phyloP scores from a whole-genome alignment of 2,797 vertebrate genomes.

The Nyctibius grandis region DNA sequence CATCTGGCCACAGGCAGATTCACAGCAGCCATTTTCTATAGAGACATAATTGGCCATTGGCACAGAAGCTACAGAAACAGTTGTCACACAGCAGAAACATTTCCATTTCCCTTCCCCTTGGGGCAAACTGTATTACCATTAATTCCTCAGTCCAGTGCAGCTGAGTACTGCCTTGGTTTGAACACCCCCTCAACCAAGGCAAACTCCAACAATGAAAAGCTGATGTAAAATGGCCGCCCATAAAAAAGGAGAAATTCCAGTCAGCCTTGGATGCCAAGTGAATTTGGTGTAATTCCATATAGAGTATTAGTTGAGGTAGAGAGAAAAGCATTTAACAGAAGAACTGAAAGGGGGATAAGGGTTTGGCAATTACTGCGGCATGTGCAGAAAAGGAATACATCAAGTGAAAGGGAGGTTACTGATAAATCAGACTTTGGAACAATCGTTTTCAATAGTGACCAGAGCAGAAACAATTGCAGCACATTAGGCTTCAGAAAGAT shows the following conservation, averaged over 20 bases:
- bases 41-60: conserved; percentile 45
- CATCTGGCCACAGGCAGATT: conserved; percentile 40
- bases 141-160: background rate
- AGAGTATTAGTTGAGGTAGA: background rate
- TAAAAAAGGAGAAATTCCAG: background rate
- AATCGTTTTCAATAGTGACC: background rate
- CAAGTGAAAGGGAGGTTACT: background rate
- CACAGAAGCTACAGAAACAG: conserved; percentile 27
- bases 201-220: background rate
- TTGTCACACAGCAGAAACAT: conserved; percentile 10
- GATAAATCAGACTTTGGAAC: background rate
- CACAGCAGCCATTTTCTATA: conserved; percentile 25
- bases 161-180: background rate
- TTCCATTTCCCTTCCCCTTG: conserved; percentile 15
- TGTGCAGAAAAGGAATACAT: background rate
- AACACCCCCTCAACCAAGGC: background rate
- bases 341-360: background rate
- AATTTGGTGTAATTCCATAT: background rate
- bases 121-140: background rate
- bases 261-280: background rate
- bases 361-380: background rate
- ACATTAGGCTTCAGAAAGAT: background rate
- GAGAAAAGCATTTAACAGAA: background rate
- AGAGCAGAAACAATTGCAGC: background rate
- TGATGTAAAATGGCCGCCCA: background rate